Percentiles rank a stretch among this genome's conserved stretches.
Conservation (phyloP, 1,140 invertebrate genomes). For the Cryptotermes secundus region DNA sequence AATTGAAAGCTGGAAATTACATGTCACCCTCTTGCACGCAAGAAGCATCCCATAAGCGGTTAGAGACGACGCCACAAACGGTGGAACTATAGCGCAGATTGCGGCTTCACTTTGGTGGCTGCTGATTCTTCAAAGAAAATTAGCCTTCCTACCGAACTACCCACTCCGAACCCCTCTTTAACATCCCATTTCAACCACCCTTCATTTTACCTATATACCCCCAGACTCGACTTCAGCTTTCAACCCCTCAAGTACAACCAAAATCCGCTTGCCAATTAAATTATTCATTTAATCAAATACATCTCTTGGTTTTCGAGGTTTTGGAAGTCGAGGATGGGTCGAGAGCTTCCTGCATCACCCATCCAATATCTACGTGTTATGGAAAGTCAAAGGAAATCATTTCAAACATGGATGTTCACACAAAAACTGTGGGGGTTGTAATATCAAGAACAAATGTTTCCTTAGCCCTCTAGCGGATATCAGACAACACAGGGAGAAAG, state of each 20-base stretch:
- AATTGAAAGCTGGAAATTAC: neutral
- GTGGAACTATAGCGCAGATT: neutral
- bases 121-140: slow-evolving; percentile 18
- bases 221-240: neutral
- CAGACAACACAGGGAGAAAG: neutral
- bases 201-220: slow-evolving; percentile 17
- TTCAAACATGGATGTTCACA: slow-evolving; percentile 7
- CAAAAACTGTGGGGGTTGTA: neutral
- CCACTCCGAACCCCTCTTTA: neutral
- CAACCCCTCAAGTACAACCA: neutral
- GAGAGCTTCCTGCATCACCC: neutral
- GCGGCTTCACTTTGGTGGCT: neutral
- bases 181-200: neutral
- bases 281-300: slow-evolving; percentile 20
- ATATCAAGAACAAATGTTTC: slow-evolving; percentile 10
- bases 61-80: neutral
- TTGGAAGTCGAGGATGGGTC: neutral
- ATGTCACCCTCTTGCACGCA: neutral
- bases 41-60: neutral
- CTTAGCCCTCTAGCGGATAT: neutral
- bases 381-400: slow-evolving; percentile 7
- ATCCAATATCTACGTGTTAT: neutral
- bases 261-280: slow-evolving; percentile 16
- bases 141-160: neutral
- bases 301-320: neutral